Base-by-base conservation (phyloP, 2,888 invertebrate genomes). In the Phortica okadai region DNA sequence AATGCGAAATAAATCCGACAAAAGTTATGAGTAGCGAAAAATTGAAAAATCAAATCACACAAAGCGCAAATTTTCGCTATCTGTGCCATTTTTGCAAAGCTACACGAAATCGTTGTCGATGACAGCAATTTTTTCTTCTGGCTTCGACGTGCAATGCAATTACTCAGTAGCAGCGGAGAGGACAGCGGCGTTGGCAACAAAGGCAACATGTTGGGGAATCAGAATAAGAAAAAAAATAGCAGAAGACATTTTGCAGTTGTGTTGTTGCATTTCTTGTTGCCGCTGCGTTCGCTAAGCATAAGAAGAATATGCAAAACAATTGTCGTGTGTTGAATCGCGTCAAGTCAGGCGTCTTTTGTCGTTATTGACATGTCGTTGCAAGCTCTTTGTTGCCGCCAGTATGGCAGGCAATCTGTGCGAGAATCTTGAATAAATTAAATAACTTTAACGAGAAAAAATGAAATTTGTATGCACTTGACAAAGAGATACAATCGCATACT, bases 31-130 rank as follows among this genome's bases (percentile, higher is more conserved):
- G 33, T 50, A 11, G 50, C 14, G 14, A 50, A 11, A 50, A 50
- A 50, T 11, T 8, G 10, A 50, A 14, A 50, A 50, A 50, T 50
- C 44, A 44, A 67, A 67, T 62, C 21, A 6, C 21, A 42, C 11
- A 67, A n/a, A 44, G 42, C 44, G 42, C n/a, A 42, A 67, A 67
- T 67, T 67, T 42, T 67, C 67, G 67, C 67, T 44, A 67, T 42
- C 67, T 67, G 67, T 16, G 10, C 10, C 45, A 45, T 6, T 45
- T 45, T 6, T 45, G 6, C 10, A 11, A 50, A 50, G 50, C 1
- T 50, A 50, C 21, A 14, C 50, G 8, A 50, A 2, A 50, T 14
- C 67, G 41, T 16, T 67, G 59, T 59, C 16, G 59, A n/a, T 59
- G 59, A 59, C 14, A 14, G 14, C 50, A 50, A 6, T 6, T 8